A percentile compares a stretch with the other conserved stretches of the same genome.
Evolutionary conservation across 2,113 vertebrate species (phyloP).

Genomic region (Nicator chloris): DNA sequence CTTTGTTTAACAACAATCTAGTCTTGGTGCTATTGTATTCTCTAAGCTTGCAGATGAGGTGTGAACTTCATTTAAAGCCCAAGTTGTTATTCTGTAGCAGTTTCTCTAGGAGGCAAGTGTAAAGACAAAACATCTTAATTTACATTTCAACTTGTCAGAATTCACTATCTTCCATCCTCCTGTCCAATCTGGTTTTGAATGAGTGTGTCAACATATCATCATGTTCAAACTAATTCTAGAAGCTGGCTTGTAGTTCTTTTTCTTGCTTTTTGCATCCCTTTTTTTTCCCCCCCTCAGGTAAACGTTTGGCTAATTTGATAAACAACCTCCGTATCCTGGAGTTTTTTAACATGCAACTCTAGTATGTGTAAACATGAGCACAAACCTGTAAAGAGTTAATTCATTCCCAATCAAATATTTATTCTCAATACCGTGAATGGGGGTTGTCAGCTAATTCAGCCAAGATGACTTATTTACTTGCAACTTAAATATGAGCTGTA

Average conservation of each 20-base stretch:
- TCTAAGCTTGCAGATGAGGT: not conserved
- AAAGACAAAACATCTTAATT: not conserved
- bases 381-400: slow-evolving; percentile 14
- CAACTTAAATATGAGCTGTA: slow-evolving; percentile 45
- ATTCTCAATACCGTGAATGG: not conserved
- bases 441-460: slow-evolving; percentile 38
- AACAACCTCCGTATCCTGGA: not conserved
- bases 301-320: not conserved
- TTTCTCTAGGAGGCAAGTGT: not conserved
- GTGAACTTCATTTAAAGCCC: not conserved
- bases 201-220: not conserved
- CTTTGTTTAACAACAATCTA: not conserved
- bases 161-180: not conserved
- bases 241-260: not conserved
- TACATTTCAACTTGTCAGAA: not conserved
- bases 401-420: slow-evolving; percentile 28
- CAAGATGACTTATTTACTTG: slow-evolving; percentile 50
- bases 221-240: not conserved
- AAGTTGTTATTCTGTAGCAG: not conserved
- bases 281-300: not conserved
- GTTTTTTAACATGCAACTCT: not conserved
- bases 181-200: not conserved
- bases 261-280: not conserved
- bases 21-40: not conserved
- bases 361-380: not conserved